These are phyloP conservation scores for Betta splendens DNA, from an alignment of 2,797 vertebrate genomes.

Conservation along the genomic window DNA sequence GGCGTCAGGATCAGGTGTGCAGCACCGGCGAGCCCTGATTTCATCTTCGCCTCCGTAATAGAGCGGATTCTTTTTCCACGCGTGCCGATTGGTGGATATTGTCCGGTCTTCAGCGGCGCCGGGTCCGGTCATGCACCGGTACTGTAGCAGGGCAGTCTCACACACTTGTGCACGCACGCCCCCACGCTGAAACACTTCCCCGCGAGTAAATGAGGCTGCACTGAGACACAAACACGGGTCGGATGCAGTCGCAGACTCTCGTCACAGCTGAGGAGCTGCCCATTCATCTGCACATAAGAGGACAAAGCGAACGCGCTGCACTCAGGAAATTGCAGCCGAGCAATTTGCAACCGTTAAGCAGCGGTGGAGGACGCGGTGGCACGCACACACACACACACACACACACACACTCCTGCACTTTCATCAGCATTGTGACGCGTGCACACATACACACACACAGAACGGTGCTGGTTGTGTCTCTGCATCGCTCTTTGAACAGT, in stretches of 20 bases:
- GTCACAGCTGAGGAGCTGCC: slow-evolving; percentile 81
- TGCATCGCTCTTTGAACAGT: slow-evolving; percentile 71
- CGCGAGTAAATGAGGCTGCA: slow-evolving; percentile 41
- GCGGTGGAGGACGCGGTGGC: slow-evolving; percentile 52
- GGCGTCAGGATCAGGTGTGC: slow-evolving; percentile 1
- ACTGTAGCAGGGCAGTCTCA: slow-evolving; percentile 31
- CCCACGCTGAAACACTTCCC: slow-evolving; percentile 31
- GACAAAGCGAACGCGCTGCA: slow-evolving; percentile 75
- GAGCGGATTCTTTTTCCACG: slow-evolving; percentile 52
- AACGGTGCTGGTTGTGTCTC: slow-evolving; percentile 65
- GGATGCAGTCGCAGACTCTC: slow-evolving; percentile 70
- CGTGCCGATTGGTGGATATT: slow-evolving; percentile 56
- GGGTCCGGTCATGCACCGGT: slow-evolving; percentile 30
- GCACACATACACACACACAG: slow-evolving; percentile 17
- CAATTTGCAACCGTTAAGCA: slow-evolving; percentile 74
- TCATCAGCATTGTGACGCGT: no score
- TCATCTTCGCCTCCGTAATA: slow-evolving; percentile 34
- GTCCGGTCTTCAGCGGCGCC: slow-evolving; percentile 61
- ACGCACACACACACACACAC: slow-evolving; percentile 32
- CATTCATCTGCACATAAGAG: slow-evolving; percentile 82
- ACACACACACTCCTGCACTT: no score
- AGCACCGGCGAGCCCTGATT: slow-evolving; percentile 12
- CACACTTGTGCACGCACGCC: slow-evolving; percentile 13
- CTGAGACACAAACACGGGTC: slow-evolving; percentile 34
- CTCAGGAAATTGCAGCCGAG: slow-evolving; percentile 74